Base-by-base conservation (phyloP, 2,888 invertebrate species). In the Seladonia tumulorum region DNA sequence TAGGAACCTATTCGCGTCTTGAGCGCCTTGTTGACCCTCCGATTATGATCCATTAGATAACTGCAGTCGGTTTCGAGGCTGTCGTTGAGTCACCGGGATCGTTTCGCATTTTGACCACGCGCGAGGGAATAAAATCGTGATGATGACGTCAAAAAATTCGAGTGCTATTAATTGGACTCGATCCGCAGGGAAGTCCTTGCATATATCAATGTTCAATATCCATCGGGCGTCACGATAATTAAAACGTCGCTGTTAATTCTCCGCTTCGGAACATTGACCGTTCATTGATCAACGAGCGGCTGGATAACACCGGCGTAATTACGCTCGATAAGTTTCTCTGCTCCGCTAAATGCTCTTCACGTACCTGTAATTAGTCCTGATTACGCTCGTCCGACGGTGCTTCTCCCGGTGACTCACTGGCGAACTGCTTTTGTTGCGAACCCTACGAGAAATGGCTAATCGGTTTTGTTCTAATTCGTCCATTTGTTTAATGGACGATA, bases 1-100 rank as follows among this genome's bases (percentile, higher is more conserved):
- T 53, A 2, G 53, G 8, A 7, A 22, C 53, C 53, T 22, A 53
- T 53, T 53, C 53, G 53, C 35, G 16, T 35, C 47, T 70, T 57
- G 35, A 18, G 35, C 45, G 73, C 39, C 22, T 42, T 68, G 29
- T 74, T 72, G 68, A 49, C 63, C 39, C 29, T 87, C 22, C 47
- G 68, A 90, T 89, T 89, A 88, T 5, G 35, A 78, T 71, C 47
- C 79, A 60, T 81, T 82, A 49, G 53, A 79, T 83, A 81, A 83
- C 42, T 45, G 42, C n/a, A 78, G 29, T 70, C 49, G 39, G 2
- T 45, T 35, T 57, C 49, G 66, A 76, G 71, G 10, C 18, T 42
- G 79, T 14, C 16, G 3, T 77, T 73, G 47, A 71, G 4, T 79
- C 80, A 35, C 22, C 68, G 10, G 68, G 39, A 35, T 35, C 18